phyloP scores from a whole-genome alignment of 2,888 invertebrate species.

The Scaptomyza caliginosa region DNA sequence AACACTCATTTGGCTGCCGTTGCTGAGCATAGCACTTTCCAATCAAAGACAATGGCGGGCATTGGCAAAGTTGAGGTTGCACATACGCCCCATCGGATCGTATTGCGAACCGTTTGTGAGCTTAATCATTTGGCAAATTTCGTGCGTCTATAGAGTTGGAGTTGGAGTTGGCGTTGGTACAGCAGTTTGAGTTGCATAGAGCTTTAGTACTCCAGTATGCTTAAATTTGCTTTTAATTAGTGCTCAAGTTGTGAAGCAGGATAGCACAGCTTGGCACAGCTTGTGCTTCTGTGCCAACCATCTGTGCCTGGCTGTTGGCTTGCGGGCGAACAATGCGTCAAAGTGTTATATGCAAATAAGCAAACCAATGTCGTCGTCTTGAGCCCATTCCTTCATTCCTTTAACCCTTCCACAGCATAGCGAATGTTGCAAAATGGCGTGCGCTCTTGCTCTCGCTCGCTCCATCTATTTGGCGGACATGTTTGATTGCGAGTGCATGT shows the following conservation, averaged over 20 bases:
- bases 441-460: slow-evolving; percentile 17
- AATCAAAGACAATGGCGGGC: slow-evolving; percentile 35
- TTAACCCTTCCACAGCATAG: not conserved
- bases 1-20: slow-evolving; percentile 61
- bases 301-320: slow-evolving; percentile 26
- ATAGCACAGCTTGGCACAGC: slow-evolving; percentile 36
- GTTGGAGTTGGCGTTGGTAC: not conserved
- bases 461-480: slow-evolving; percentile 52
- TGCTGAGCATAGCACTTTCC: slow-evolving; percentile 44
- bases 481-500: slow-evolving; percentile 72
- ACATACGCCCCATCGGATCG: slow-evolving; percentile 41
- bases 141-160: slow-evolving; percentile 21
- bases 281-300: slow-evolving; percentile 18
- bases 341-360: slow-evolving; percentile 70
- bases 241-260: slow-evolving; percentile 34
- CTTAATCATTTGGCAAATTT: slow-evolving; percentile 66
- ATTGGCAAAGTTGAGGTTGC: slow-evolving; percentile 11
- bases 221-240: slow-evolving; percentile 73
- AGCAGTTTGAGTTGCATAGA: slow-evolving; percentile 15
- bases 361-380: slow-evolving; percentile 26
- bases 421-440: slow-evolving; percentile 51
- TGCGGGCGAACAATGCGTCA: slow-evolving; percentile 62
- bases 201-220: slow-evolving; percentile 45
- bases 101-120: slow-evolving; percentile 38
- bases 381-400: not conserved